Percentiles rank a stretch among this genome's conserved stretches.
These are phyloP conservation scores for Nothobranchius furzeri DNA, from an alignment of 2,113 vertebrate genomes.

Conservation along the genomic window DNA sequence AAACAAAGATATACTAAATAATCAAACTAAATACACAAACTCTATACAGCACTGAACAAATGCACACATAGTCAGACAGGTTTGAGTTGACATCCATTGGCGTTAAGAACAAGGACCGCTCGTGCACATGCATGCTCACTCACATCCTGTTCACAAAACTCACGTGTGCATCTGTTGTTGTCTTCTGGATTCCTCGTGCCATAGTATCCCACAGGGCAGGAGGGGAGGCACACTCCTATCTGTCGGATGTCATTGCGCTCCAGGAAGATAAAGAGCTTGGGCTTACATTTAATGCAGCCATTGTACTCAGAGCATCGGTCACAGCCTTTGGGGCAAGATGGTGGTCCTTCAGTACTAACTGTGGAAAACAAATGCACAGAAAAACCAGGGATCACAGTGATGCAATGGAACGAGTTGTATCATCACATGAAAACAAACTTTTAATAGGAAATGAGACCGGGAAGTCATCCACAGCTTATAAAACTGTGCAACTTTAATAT, in stretches of 20 bases:
- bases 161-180: slow-evolving; percentile 99
- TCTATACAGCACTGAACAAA: no score
- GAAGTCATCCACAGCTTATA: slow-evolving; percentile 16
- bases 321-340: slow-evolving; percentile 92
- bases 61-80: no score
- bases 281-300: slow-evolving; percentile 94
- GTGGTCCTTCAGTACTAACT: slow-evolving; percentile 91
- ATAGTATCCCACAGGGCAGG: slow-evolving; percentile 94
- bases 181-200: slow-evolving; percentile 94
- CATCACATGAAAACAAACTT: slow-evolving; percentile 2
- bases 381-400: slow-evolving; percentile 6
- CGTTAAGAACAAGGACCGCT: no score
- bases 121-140: not conserved
- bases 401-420: slow-evolving; percentile 8
- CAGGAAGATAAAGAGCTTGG: slow-evolving; percentile 96
- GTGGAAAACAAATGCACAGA: slow-evolving; percentile 46
- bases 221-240: slow-evolving; percentile 92
- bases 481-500: slow-evolving; percentile 33
- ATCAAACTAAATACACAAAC: no score
- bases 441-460: slow-evolving; percentile 16
- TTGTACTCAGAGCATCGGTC: slow-evolving; percentile 97
- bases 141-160: slow-evolving; percentile 69
- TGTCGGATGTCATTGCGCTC: slow-evolving; percentile 96
- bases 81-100: no score
- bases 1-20: no score